Base-by-base conservation (phyloP, 1,140 invertebrate species). In the Zaprionus camerounensis region DNA sequence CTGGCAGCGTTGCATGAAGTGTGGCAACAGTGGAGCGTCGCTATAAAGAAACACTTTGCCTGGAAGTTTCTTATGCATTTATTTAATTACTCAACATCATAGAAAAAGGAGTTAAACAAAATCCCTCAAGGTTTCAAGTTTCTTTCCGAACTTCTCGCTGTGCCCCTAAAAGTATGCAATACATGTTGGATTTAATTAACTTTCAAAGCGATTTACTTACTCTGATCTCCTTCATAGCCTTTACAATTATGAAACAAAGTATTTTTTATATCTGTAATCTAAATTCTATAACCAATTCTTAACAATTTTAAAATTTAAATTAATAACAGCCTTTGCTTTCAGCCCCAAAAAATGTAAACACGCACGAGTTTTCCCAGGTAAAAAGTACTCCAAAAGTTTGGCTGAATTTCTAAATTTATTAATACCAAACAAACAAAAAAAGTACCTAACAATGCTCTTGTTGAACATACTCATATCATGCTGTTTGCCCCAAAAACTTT, bases 1-100 rank as follows among this genome's bases (percentile, higher is more conserved):
- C 65, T 75, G 69, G 38, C 41, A 34, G 22, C 24, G 15, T 12
- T 22, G 36, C 15, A 38, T 11, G 22, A 12, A 24, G 34, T 24
- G 20, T 51, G 12, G 11, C 17, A 22, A 51, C 46, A 51, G 46
- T 51, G 46, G 12, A 51, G 46, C 20, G 17, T 11, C 20, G 46
- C 46, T 49, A 49, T 22, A 11, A 20, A 11, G 20, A 1, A 22
- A 20, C 9, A n/a, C 46, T 41, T 41, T 5, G 15, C 15, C 12
- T 41, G 12, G 5, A 1, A 41, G 15, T 5, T n/a, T 15, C 38
- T 41, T 41, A 41, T 11, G 11, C 5, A 15, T 7, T 46, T 46
- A 17, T 46, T 46, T 17, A n/a, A 46, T 46, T 46, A 46, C n/a
- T n/a, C 41, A 46, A 46, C 41, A 17, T 46, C n/a, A 9, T n/a